A percentile compares a stretch with the other conserved stretches of the same genome.
Evolutionary conservation across 2,797 vertebrate species (phyloP).

Genomic region (Muraenolepis orangiensis): DNA sequence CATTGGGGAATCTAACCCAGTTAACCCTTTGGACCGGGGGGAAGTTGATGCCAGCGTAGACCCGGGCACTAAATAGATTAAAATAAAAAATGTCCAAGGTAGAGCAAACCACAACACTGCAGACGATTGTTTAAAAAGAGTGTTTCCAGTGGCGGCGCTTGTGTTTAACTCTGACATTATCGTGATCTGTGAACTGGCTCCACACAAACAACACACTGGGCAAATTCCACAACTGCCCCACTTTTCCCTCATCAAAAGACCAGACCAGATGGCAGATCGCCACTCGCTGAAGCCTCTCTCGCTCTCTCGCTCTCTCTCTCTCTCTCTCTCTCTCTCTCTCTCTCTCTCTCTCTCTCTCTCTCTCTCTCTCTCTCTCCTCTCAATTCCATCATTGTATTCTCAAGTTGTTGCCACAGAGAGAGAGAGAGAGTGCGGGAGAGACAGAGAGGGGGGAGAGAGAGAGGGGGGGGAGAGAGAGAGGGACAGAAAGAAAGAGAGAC

Average conservation of each 20-base stretch:
- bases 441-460: not conserved
- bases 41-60: no score
- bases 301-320: conserved; percentile 29
- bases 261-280: conserved; percentile 70
- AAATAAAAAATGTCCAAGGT: not conserved
- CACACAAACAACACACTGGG: conserved; percentile 54
- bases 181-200: conserved; percentile 48
- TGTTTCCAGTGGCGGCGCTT: conserved; percentile 20
- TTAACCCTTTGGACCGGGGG: no score
- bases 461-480: not conserved
- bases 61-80: no score
- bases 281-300: conserved; percentile 48
- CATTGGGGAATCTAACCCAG: not conserved
- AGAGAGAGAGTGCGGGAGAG: no score
- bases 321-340: not conserved
- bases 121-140: conserved; percentile 7
- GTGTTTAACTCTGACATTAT: conserved; percentile 51
- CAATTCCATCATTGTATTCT: conserved; percentile 69
- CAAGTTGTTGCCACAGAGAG: conserved; percentile 50
- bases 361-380: conserved; percentile 20
- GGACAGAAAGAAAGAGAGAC: not conserved
- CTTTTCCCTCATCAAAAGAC: conserved; percentile 69
- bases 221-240: conserved; percentile 54
- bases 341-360: conserved; percentile 44
- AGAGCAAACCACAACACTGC: not conserved